These are phyloP conservation scores for Haemorhous mexicanus DNA, from an alignment of 2,113 vertebrate genomes.

Conservation along the genomic window DNA sequence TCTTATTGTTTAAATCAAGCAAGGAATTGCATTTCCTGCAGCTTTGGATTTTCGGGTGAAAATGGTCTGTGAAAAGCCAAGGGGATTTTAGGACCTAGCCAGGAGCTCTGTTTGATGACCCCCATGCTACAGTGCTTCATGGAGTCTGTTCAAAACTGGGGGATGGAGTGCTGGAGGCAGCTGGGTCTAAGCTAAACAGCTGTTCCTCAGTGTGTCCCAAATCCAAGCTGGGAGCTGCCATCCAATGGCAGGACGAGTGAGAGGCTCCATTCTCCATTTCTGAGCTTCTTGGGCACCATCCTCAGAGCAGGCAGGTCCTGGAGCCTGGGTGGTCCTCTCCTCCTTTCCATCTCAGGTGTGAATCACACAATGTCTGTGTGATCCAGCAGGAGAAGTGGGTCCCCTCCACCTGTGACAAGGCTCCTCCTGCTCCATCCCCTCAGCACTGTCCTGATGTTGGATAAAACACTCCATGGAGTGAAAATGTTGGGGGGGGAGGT, in stretches of 20 bases:
- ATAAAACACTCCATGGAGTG: not conserved
- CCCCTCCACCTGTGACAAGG: fast-evolving
- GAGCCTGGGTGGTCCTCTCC: not conserved
- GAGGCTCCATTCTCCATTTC: not conserved
- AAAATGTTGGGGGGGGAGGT: fast-evolving
- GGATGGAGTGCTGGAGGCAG: fast-evolving
- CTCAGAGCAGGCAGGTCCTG: not conserved
- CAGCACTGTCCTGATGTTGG: not conserved
- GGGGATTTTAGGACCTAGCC: not conserved
- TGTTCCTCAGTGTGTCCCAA: not conserved
- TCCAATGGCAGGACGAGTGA: fast-evolving
- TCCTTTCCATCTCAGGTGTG: not conserved
- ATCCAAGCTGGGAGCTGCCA: not conserved
- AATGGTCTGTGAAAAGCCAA: not conserved
- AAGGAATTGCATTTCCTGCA: not conserved
- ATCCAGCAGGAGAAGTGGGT: not conserved
- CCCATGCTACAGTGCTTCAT: not conserved
- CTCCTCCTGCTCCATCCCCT: not conserved
- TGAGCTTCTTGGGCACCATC: not conserved
- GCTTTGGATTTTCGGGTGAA: not conserved
- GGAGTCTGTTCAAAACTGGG: not conserved
- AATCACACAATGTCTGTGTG: fast-evolving
- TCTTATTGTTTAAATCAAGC: not conserved
- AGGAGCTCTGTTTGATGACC: not conserved
- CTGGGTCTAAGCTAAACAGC: not conserved